Evolutionary conservation across 1,140 invertebrate species (phyloP), one percentile per base, ranked within the genome.

Genomic region (Bombus haemorrhoidalis): DNA sequence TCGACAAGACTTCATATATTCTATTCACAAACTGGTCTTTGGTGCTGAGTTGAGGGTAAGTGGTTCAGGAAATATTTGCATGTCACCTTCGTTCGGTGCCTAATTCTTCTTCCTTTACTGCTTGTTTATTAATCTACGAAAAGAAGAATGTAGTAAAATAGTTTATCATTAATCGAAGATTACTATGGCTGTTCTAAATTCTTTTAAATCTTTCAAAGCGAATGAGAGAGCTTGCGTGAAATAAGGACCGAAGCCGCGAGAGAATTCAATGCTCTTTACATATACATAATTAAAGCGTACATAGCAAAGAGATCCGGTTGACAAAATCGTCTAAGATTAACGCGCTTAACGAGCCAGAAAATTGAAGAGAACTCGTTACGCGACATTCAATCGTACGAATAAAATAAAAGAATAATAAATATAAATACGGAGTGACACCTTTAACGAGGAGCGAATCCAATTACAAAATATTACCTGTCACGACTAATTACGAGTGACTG

Each of bases 401-500:
- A 22, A 62, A 22, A 43, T 1, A 34, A 39, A 22, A 22, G 5
- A 37, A 28, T 28, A 12, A 18, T 22, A 22, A 53, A 28, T 39
- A 3, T n/a, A 37, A 28, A 83, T 37, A 39, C 9, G 28, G 25
- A 25, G 32, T 10, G 59, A 32, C 32, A 15, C 13, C 28, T 69
- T 78, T 78, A 77, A 78, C 34, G 68, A 72, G 37, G 6, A n/a
- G 37, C 32, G 53, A 62, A 79, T 80, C 39, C 76, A 72, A 62
- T 79, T 84, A 62, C 53, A 37, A 80, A 80, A 84, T 79, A 72
- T 62, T 47, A 47, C 72, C 66, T 32, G 47, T 62, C 66, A 1
- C 32, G 75, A 41, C 75, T 84, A 79, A 84, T 84, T 84, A 72
- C 77, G 37, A 68, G 41, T 68, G 77, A 79, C 53, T 62, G 47